Conservation (phyloP, 2,888 invertebrate genomes). For the Limnephilus marmoratus region DNA sequence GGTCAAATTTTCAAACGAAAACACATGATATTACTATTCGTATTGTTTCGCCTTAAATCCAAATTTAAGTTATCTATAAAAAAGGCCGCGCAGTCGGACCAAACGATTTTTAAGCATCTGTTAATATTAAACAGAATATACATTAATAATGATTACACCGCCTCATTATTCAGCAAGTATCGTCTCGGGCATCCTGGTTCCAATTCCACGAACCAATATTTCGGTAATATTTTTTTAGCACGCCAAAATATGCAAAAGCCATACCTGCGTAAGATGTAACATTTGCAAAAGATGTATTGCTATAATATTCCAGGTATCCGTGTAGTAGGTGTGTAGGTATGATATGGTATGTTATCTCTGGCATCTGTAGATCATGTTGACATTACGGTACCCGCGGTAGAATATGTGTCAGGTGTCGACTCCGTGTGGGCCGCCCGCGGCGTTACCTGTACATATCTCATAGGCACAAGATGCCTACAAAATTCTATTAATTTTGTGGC, state of each 20-base stretch:
- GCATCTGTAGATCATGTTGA: constrained; percentile 25
- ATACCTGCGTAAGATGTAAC: neutral
- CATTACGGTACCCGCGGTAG: constrained; percentile 21
- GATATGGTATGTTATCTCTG: neutral
- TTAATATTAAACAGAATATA: neutral
- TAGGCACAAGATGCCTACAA: no score
- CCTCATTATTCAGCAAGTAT: neutral
- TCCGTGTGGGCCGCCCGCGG: no score
- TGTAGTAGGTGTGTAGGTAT: neutral
- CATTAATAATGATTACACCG: neutral
- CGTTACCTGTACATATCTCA: no score
- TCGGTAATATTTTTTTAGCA: neutral
- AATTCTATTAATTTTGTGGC: no score
- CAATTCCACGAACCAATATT: constrained; percentile 3
- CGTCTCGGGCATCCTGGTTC: constrained; percentile 17
- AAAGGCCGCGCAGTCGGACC: no score
- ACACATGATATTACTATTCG: no score
- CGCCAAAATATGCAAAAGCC: constrained; percentile 14
- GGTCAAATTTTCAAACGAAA: no score
- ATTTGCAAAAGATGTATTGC: neutral
- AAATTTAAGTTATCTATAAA: no score
- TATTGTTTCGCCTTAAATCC: no score
- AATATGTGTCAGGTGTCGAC: no score
- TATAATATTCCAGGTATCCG: neutral
- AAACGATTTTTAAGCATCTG: neutral